Evolutionary conservation across 2,888 invertebrate species (phyloP), one percentile per base, ranked within the genome.

Genomic region (Callyntrura sp.): DNA sequence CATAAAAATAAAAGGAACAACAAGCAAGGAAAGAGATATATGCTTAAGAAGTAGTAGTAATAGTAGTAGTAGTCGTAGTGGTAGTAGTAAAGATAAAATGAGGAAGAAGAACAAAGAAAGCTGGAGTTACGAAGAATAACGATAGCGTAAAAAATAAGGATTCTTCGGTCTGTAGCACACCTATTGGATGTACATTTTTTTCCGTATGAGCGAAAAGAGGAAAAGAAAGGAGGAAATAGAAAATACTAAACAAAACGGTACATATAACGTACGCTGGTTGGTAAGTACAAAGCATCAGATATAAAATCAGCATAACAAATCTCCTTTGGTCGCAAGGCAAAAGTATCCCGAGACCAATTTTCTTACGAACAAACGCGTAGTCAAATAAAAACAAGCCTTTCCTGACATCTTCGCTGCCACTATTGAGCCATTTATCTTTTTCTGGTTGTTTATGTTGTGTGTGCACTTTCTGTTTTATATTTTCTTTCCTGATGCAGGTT

Each of bases 261-360:
- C 17, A 73, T 20, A 51, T 45, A 35, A 43, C 68, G 20, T 35
- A 70, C 23, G 25, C 11, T 35, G 6, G 35, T 35, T 35, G 2
- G 70, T 65, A 57, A 43, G 85, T 86, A 90, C 73, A 76, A 86
- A 90, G 65, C 83, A 83, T 86, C 86, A 90, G 86, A 90, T 90
- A 90, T 86, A 90, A 90, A 90, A 90, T 90, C 90, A 90, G 90
- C 90, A 90, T 90, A 86, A 90, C 90, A 90, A 90, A 90, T 90
- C 90, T 90, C 83, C 90, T 90, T 86, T 83, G 90, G 90, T 86
- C 83, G 90, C 86, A 86, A 43, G 55, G 85, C 76, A 85, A 73
- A 85, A 86, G 76, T 83, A 86, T 57, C 90, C 82, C 60, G 90
- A 90, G 90, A 90, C 86, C 90, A 90, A 90, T 90, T 90, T 90